Conservation (phyloP, 1,140 invertebrate genomes). For the Lepidostoma basale region DNA sequence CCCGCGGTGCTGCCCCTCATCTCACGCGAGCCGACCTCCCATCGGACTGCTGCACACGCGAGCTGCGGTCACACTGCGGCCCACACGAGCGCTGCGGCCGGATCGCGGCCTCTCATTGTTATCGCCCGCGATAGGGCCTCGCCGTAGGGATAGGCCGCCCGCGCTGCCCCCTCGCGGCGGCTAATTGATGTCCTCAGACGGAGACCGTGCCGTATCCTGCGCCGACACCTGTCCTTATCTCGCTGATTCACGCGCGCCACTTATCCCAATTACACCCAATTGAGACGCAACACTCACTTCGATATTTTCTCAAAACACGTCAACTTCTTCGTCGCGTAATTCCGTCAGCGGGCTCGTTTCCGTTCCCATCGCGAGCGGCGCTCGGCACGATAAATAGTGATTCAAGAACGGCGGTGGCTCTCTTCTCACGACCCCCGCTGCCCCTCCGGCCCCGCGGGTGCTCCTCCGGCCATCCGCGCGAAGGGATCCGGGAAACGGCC, state of each 20-base stretch:
- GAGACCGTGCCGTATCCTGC: too few species aligned
- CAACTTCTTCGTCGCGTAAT: neutral
- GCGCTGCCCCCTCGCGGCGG: neutral
- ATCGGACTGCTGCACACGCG: neutral
- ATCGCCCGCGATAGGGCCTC: neutral
- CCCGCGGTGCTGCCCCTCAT: constrained; percentile 68
- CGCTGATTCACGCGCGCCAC: neutral
- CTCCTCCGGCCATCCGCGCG: neutral
- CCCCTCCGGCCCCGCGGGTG: neutral
- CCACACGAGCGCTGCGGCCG: neutral
- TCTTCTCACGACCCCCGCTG: constrained; percentile 11
- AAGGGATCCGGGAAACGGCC: neutral
- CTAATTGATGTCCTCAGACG: neutral
- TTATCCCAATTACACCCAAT: too few species aligned
- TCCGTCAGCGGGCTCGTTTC: constrained; percentile 28
- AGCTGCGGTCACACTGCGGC: neutral
- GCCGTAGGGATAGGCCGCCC: neutral
- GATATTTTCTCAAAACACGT: too few species aligned
- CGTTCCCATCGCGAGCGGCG: neutral
- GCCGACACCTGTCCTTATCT: neutral
- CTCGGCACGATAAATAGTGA: neutral
- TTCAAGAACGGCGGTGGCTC: constrained; percentile 50
- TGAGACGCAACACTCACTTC: too few species aligned
- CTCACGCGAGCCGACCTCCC: neutral
- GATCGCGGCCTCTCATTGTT: neutral